Evolutionary conservation across 2,888 invertebrate genomes (phyloP), one percentile per base, ranked within the genome.

Genomic region (Penaeus monodon): DNA sequence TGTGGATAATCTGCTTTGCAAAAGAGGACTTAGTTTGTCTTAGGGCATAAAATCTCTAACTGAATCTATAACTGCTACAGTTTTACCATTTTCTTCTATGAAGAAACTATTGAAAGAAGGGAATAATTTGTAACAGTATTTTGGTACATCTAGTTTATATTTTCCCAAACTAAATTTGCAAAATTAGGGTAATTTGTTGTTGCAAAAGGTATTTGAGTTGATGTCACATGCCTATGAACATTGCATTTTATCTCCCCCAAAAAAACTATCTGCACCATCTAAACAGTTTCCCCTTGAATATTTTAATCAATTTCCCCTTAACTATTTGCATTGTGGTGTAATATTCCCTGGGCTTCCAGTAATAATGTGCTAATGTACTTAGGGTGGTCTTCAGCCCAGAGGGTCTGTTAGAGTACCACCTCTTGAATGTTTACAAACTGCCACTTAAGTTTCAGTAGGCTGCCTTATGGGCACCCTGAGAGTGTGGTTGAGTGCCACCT

Each of bases 261-360:
- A 74, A 80, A 65, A 82, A 70, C 66, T 79, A 79, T 83, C 77
- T 77, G 86, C 86, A 78, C 83, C 57, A 57, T 83, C 73, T 57
- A 83, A 83, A 65, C 73, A 63, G 73, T 66, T 83, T 87, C 79
- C 79, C 78, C 29, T 20, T 77, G 57, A 70, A 17, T 70, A 73
- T 87, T 83, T 68, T 49, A 79, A 83, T 57, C 79, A 63, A 79
- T 66, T 83, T 87, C 79, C 79, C 78, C 29, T 20, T 77, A 66
- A 70, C 14, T 70, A 80, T 74, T 57, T 80, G 85, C 85, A 85
- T 85, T 76, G 85, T 76, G 76, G 86, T 66, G 77, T 82, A 78
- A 87, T 76, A 79, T 79, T 87, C 86, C 86, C 82, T 83, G 86
- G 86, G 86, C 86, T 87, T 87, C 86, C 86, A 87, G 81, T 78